Evolutionary conservation across 2,113 vertebrate genomes (phyloP), one percentile per base, ranked within the genome.

Genomic region (Acrocephalus arundinaceus): DNA sequence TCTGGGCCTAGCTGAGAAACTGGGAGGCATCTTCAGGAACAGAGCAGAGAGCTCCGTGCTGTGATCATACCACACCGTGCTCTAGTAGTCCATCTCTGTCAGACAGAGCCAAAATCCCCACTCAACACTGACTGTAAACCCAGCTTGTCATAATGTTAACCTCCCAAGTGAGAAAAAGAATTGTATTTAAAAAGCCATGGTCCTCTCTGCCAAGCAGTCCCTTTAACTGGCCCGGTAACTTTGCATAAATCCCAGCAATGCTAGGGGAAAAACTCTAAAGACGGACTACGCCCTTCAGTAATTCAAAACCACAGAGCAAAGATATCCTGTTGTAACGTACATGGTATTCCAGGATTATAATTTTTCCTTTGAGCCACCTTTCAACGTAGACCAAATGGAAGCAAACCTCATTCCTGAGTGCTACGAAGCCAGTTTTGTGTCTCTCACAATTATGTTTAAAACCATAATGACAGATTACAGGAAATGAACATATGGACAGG

Each of bases 381-480:
- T 94, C 93, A 90, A 83, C 37, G 1, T 84, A 48, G 24, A 88
- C 72, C 61, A 93, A 96, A 96, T 88, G 91, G 88, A 96, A 97
- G 90, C 90, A 89, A 63, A 80, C 17, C 54, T 91, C 87, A 77
- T 91, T 95, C 93, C 90, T 95, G 85, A 76, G 76, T 3, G 37
- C 82, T 70, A 23, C 0, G 23, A 94, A 73, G 96, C 96, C 96
- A 97, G 94, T 92, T 97, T 92, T 66, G 49, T 92, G 96, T 94
- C 96, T 95, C 79, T 95, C 41, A 55, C 92, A 93, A 96, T 97
- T 97, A 96, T 2, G 2, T 75, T 87, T 94, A 94, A 97, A 96
- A 94, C 59, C 57, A 72, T 95, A 96, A 94, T 97, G 96, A 97
- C 95, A 96, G 94, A 97, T 97, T 96, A 94, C 95, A 97, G 96